Percentiles rank a stretch among this genome's conserved stretches.
phyloP scores from a whole-genome alignment of 2,888 invertebrate species.

The Lissonota sp. region DNA sequence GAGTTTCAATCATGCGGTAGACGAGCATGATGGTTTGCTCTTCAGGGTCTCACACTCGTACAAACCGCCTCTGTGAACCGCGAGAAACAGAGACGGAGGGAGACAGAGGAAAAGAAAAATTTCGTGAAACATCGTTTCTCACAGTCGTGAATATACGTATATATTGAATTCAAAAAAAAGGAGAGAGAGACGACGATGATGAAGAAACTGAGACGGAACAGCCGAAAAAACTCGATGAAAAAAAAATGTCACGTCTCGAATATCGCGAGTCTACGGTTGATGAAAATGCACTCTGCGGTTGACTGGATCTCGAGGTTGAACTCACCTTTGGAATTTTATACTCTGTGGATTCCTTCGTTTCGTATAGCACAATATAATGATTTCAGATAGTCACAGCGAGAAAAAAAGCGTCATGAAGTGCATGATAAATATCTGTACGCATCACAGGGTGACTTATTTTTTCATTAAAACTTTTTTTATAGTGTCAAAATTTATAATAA shows the following conservation, averaged over 20 bases:
- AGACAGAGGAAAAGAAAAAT: constrained; percentile 4
- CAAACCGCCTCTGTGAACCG: constrained; percentile 6
- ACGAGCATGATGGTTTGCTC: constrained; percentile 31
- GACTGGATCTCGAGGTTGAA: background rate
- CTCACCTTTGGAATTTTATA: background rate
- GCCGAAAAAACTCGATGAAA: constrained; percentile 13
- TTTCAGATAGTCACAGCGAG: background rate
- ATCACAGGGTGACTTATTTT: too few relatives aligned
- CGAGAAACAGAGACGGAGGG: background rate
- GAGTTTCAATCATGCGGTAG: constrained; percentile 72
- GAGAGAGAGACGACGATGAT: constrained; percentile 13
- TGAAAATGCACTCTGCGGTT: constrained; percentile 19
- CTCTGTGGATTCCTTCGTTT: background rate
- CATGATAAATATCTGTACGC: too few relatives aligned
- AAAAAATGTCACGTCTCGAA: constrained; percentile 35
- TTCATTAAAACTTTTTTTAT: too few relatives aligned
- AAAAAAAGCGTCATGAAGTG: background rate
- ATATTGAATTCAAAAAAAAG: constrained; percentile 8
- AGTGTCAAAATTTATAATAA: too few relatives aligned
- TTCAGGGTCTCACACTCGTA: constrained; percentile 1
- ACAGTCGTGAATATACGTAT: constrained; percentile 21
- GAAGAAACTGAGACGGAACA: constrained; percentile 1
- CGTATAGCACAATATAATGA: background rate
- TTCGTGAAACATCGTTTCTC: background rate
- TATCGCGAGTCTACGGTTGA: constrained; percentile 20